Base-by-base conservation (phyloP, 2,888 invertebrate species). In the Parnassius apollo region DNA sequence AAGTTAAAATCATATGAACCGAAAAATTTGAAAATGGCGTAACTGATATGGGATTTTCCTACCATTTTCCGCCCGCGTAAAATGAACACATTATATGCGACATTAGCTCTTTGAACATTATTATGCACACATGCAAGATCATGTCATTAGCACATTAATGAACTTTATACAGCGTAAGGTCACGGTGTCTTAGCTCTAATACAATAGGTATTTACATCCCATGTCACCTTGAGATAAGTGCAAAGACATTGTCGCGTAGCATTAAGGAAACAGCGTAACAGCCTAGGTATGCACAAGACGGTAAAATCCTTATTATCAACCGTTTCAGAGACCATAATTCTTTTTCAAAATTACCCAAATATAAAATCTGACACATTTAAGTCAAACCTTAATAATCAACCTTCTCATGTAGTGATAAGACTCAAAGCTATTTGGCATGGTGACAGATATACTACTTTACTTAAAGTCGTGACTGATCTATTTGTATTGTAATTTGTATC, bases 401-500 rank as follows among this genome's bases (percentile, higher is more conserved):
- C 52, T 49, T 63, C 57, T 10, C 0, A 1, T 2, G 4, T n/a
- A 12, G 13, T 7, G 61, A 62, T 45, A 63, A 63, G 58, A 42
- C 57, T 44, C 11, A 59, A 42, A 42, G 12, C 72, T 75, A 2
- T 25, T 61, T 58, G 66, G n/a, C 25, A 3, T 12, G 25, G 49
- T 12, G 46, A 45, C 3, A 71, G 64, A 67, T 68, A 11, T 69
- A 42, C 69, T 69, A 74, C 71, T 74, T 62, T 49, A 35, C 42
- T 9, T 70, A 59, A 62, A 72, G 73, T 90, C 91, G 91, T 91
- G 90, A 91, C 86, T 77, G 72, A 80, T 83, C 85, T 87, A 88
- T 91, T 89, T 89, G 87, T 86, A 85, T 83, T 86, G 87, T 88
- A 86, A 88, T 91, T 91, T 90, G 87, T 88, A 88, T 88, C 84